Evolutionary conservation across 2,888 invertebrate genomes (phyloP).

Genomic region (Megastigmus dorsalis): DNA sequence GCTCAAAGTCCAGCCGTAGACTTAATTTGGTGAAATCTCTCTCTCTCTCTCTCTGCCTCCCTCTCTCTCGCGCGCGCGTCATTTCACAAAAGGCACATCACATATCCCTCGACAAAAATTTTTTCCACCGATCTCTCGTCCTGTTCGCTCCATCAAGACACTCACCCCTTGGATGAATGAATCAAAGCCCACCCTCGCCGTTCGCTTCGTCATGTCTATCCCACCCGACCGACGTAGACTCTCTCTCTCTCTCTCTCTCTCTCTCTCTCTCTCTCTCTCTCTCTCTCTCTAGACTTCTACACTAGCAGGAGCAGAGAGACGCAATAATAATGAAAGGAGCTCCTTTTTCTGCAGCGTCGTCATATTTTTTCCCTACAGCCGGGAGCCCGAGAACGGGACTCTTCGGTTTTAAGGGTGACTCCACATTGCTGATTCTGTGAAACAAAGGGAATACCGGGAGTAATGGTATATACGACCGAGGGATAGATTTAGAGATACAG

Average conservation of each 20-base stretch:
- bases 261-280: background rate
- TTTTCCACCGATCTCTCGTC: background rate
- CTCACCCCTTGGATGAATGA: conserved; percentile 38
- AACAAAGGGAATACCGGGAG: conserved; percentile 5
- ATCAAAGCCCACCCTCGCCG: conserved; percentile 39
- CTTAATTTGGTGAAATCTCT: conserved; percentile 45
- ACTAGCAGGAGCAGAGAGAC: too few species aligned
- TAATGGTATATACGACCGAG: too few species aligned
- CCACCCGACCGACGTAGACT: too few species aligned
- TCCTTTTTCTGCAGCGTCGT: conserved; percentile 49
- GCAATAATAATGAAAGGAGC: conserved; percentile 51
- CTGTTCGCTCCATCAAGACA: background rate
- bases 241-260: background rate
- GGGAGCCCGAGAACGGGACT: background rate
- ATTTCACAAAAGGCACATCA: conserved; percentile 27
- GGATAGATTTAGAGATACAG: too few species aligned
- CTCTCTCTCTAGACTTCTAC: background rate
- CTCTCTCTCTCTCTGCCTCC: too few species aligned
- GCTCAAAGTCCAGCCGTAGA: too few species aligned
- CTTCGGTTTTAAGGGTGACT: conserved; percentile 12
- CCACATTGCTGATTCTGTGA: conserved; percentile 6
- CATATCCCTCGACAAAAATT: conserved; percentile 21
- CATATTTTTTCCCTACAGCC: conserved; percentile 39
- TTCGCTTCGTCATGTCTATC: too few species aligned
- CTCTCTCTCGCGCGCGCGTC: too few species aligned